A percentile compares a stretch with the other conserved stretches of the same genome.
Conservation (phyloP, 30 jellyfish, hydroid and myxozoan species). For the Euphysa ruthae region DNA sequence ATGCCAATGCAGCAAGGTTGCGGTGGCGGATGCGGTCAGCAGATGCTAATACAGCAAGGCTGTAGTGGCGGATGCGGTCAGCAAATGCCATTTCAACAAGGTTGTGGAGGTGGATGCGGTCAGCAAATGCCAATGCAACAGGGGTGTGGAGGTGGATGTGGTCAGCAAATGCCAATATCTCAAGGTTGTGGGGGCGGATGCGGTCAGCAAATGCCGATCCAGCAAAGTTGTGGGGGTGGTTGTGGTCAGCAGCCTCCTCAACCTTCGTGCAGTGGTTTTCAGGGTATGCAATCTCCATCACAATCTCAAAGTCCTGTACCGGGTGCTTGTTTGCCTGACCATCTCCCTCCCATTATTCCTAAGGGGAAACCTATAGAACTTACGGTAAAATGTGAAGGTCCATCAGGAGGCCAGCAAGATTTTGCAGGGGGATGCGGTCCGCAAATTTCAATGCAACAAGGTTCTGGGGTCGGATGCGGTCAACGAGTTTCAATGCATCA, state of each 20-base stretch:
- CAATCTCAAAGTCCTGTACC: slow-evolving; percentile 34
- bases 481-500: not conserved
- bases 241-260: slow-evolving; percentile 20
- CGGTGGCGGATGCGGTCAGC: not conserved
- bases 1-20: slow-evolving; percentile 15
- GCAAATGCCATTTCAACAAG: slow-evolving; percentile 9
- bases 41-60: slow-evolving; percentile 9
- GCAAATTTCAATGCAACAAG: not conserved
- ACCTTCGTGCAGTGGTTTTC: no score
- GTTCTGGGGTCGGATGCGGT: slow-evolving; percentile 1
- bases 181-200: not conserved
- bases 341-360: slow-evolving; percentile 20
- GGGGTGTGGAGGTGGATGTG: not conserved
- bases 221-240: not conserved
- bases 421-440: not conserved
- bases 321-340: slow-evolving; percentile 28
- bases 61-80: slow-evolving; percentile 3
- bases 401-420: not conserved
- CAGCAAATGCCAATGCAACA: slow-evolving; percentile 3
- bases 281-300: slow-evolving; percentile 31
- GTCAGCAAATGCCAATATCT: not conserved
- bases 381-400: slow-evolving; percentile 3
- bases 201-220: slow-evolving; percentile 9
- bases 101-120: no score
- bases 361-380: slow-evolving; percentile 21